Conservation (phyloP, 2,797 vertebrate species). For the Coregonus ussuriensis region DNA sequence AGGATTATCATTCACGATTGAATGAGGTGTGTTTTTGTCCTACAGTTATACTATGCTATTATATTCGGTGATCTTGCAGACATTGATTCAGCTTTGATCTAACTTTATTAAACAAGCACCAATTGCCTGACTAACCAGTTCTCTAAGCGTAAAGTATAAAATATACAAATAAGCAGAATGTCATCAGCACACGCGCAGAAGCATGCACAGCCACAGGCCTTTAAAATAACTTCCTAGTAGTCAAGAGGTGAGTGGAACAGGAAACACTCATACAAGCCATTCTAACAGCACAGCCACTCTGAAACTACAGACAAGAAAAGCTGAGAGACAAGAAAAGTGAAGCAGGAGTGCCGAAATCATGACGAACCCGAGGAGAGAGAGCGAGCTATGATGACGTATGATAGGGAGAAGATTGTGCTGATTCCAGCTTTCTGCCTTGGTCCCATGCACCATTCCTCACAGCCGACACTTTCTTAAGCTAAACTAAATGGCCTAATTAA, state of each 20-base stretch:
- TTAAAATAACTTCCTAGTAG: background rate
- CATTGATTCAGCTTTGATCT: no score
- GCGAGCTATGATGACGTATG: slow-evolving; percentile 49
- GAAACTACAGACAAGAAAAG: background rate
- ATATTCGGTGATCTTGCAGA: no score
- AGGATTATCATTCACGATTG: no score
- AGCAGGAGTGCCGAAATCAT: slow-evolving; percentile 14
- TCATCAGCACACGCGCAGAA: no score
- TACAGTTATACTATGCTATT: no score
- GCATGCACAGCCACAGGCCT: background rate
- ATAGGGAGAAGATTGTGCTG: slow-evolving; percentile 74
- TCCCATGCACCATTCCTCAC: slow-evolving; percentile 69
- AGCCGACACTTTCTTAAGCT: slow-evolving; percentile 77
- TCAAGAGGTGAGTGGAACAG: background rate
- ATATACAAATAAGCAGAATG: no score
- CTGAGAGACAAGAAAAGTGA: slow-evolving; percentile 6
- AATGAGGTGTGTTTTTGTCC: no score
- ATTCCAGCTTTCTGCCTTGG: slow-evolving; percentile 59
- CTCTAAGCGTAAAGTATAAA: no score
- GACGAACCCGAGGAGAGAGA: slow-evolving; percentile 8
- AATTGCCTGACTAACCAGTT: no score
- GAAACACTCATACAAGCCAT: background rate
- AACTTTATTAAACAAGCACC: no score
- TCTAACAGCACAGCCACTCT: background rate
- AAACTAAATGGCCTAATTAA: slow-evolving; percentile 85